Evolutionary conservation across 2,797 vertebrate species (phyloP).

Genomic region (Sebastes hubbsi): DNA sequence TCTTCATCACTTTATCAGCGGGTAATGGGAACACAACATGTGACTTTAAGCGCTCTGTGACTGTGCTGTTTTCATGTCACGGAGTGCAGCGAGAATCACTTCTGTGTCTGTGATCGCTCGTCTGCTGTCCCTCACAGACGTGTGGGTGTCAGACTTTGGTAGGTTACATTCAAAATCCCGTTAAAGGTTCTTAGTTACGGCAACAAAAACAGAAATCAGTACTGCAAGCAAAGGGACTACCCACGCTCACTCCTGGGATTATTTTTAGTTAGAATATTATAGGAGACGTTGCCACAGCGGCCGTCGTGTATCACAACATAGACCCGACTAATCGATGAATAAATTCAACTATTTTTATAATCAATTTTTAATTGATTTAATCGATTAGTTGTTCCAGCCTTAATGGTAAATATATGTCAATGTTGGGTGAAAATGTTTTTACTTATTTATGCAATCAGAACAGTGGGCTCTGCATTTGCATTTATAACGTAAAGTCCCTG

Average conservation of each 20-base stretch:
- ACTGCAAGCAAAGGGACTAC: neutral
- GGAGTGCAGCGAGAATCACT: conserved; percentile 15
- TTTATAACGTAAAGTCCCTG: too few species aligned
- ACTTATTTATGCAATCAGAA: too few species aligned
- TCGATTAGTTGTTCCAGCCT: too few species aligned
- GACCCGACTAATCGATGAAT: too few species aligned
- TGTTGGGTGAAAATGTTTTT: too few species aligned
- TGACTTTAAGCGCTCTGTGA: conserved; percentile 16
- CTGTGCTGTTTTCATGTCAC: conserved; percentile 23
- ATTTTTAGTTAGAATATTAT: neutral
- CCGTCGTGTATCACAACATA: too few species aligned
- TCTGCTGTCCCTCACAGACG: conserved; percentile 40
- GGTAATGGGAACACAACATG: conserved; percentile 23
- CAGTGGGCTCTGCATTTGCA: too few species aligned
- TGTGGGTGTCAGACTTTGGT: conserved; percentile 43
- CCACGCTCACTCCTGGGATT: neutral
- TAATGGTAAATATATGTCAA: too few species aligned
- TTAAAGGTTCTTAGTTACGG: conserved; percentile 17
- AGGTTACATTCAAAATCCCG: conserved; percentile 35
- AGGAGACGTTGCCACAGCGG: too few species aligned
- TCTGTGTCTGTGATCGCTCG: conserved; percentile 22
- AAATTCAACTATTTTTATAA: too few species aligned
- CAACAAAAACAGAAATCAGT: conserved; percentile 15
- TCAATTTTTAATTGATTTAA: too few species aligned
- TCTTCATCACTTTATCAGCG: conserved; percentile 20